Evolutionary conservation across 2,113 vertebrate species (phyloP).

Genomic region (Varanus komodoensis): DNA sequence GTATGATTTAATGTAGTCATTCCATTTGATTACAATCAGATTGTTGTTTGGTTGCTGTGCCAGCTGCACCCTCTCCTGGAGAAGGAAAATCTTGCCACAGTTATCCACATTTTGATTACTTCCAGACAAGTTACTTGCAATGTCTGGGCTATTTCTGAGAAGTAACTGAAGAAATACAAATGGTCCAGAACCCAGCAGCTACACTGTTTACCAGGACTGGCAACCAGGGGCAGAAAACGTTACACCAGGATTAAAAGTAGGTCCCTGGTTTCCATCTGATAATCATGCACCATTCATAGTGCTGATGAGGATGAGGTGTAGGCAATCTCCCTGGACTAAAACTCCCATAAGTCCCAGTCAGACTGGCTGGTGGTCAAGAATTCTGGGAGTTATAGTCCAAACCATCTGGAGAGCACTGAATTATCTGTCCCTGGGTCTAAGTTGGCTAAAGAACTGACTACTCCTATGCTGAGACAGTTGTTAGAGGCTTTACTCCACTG

Average conservation of each 20-base stretch:
- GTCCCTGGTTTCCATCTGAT: background rate
- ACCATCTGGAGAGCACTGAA: no score
- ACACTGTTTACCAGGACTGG: background rate
- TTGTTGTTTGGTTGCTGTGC: background rate
- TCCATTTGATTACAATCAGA: background rate
- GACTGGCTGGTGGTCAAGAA: no score
- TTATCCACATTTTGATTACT: background rate
- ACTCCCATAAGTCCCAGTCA: no score
- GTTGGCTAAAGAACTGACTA: background rate
- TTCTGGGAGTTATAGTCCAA: no score
- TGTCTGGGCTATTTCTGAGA: background rate
- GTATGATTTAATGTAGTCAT: background rate
- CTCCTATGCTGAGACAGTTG: background rate
- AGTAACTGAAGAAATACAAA: background rate
- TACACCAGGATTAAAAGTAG: background rate
- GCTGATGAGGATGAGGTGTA: background rate
- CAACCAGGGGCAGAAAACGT: background rate
- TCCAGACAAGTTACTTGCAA: background rate
- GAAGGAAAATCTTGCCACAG: background rate
- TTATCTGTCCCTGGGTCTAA: background rate
- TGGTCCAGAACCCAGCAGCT: background rate
- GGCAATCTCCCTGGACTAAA: no score
- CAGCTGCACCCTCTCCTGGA: slow-evolving; percentile 24
- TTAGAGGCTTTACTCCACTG: background rate
- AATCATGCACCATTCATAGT: background rate